Evolutionary conservation across 2,888 invertebrate genomes (phyloP), one percentile per base, ranked within the genome.

Genomic region (Steromphala cineraria): DNA sequence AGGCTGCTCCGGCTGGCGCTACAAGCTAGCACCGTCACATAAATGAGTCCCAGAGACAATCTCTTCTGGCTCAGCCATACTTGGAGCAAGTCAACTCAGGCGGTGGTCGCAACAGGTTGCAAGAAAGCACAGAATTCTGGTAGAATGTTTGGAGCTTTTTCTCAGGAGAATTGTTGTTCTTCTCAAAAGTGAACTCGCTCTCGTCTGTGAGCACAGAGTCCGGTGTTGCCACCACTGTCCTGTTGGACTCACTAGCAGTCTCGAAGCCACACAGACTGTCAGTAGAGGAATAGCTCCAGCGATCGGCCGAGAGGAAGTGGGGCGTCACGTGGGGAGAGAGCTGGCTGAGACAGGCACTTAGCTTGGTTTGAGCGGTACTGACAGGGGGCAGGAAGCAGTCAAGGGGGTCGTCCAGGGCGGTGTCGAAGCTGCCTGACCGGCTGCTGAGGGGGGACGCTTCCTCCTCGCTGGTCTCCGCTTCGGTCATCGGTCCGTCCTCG

Each of bases 391-490:
- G n/a, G 76, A 80, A 52, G 78, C 24, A 46, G 55, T 83, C 83
- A 46, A 78, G 71, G 21, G 76, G 71, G 24, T 83, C 80, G 46
- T 85, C 85, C 4, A 83, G 67, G n/a, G 85, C 86, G 1, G 85
- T 85, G 21, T 84, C 80, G 71, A 83, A 87, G 28, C 84, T 85
- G 7, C 80, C 82, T 1, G 87, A 86, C 10, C 82, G 78, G 36
- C 82, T 82, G 71, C 84, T 81, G 19, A 75, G 84, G 81, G 76
- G 85, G 81, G 81, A 87, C 10, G 74, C 13, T 36, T 67, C 78
- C 10, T 81, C 81, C 2, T 75, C 81, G 53, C 75, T 78, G 15
- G 36, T 31, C 1, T 79, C 24, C 17, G 74, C 53, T 40, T 53
- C 78, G 67, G 75, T 28, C 2, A 53, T 31, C 15, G n/a, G 46